A percentile compares a stretch with the other conserved stretches of the same genome.
Evolutionary conservation across 2,888 invertebrate genomes (phyloP).

Genomic region (Cryptus armator): DNA sequence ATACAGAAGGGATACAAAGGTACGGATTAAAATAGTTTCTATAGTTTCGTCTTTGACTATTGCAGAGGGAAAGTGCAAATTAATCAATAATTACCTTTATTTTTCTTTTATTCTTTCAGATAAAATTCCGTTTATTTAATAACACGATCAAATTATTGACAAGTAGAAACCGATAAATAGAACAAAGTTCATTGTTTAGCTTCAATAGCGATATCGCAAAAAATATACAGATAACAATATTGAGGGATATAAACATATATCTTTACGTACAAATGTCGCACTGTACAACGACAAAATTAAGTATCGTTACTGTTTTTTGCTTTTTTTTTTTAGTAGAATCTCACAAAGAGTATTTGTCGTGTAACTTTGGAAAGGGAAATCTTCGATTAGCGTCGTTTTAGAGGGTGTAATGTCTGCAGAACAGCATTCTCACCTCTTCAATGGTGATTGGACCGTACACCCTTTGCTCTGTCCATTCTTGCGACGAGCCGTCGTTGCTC

Average conservation of each 20-base stretch:
- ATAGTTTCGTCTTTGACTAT: neutral
- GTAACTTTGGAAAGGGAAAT: slow-evolving; percentile 7
- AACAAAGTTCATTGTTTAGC: neutral
- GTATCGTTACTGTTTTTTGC: neutral
- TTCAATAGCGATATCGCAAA: slow-evolving; percentile 2
- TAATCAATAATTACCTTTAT: neutral
- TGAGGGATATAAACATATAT: neutral
- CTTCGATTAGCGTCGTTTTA: neutral
- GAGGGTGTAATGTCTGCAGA: slow-evolving; percentile 73
- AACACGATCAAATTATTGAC: neutral
- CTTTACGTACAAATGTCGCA: neutral
- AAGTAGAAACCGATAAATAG: slow-evolving; percentile 15
- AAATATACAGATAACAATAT: slow-evolving; percentile 8
- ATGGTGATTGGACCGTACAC: slow-evolving; percentile 80
- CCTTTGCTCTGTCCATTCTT: slow-evolving; percentile 50
- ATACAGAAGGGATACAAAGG: neutral
- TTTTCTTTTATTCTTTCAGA: neutral
- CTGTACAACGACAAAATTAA: neutral
- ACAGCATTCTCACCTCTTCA: slow-evolving; percentile 81
- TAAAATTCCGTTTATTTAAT: slow-evolving; percentile 34
- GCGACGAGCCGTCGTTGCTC: slow-evolving; percentile 29
- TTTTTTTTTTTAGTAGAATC: neutral
- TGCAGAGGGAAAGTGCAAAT: neutral
- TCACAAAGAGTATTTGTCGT: neutral
- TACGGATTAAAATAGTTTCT: neutral